phyloP scores from a whole-genome alignment of 2,113 vertebrate species.

The Parotia lawesii region DNA sequence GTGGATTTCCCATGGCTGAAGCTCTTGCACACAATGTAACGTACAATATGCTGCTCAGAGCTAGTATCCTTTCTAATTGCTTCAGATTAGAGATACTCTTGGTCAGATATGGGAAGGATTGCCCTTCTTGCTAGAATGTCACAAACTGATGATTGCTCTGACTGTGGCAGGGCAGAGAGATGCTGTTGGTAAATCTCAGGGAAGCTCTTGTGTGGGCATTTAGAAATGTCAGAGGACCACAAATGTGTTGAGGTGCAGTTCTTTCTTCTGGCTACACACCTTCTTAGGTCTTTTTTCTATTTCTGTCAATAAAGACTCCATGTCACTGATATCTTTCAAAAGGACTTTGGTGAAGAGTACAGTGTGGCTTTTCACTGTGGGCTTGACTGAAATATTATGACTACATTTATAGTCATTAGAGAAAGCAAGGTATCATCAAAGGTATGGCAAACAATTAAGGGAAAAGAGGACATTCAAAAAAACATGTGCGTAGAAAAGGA shows the following conservation, averaged over 20 bases:
- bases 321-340: neutral
- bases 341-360: neutral
- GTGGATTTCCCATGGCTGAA: neutral
- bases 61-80: neutral
- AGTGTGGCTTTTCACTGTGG: neutral
- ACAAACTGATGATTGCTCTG: neutral
- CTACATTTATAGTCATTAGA: neutral
- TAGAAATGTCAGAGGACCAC: neutral
- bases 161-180: neutral
- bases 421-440: neutral
- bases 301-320: neutral
- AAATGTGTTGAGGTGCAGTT: neutral
- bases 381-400: neutral
- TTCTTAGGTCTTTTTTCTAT: neutral
- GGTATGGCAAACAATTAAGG: neutral
- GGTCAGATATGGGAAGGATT: neutral
- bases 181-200: neutral
- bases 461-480: neutral
- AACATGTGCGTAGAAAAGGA: neutral
- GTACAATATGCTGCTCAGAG: neutral
- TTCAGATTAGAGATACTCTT: neutral
- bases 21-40: accelerated
- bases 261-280: neutral
- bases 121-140: neutral
- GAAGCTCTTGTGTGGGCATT: neutral